A percentile compares a stretch with the other conserved stretches of the same genome.
Evolutionary conservation across 2,113 vertebrate genomes (phyloP).

Genomic region (Nipponia nippon): DNA sequence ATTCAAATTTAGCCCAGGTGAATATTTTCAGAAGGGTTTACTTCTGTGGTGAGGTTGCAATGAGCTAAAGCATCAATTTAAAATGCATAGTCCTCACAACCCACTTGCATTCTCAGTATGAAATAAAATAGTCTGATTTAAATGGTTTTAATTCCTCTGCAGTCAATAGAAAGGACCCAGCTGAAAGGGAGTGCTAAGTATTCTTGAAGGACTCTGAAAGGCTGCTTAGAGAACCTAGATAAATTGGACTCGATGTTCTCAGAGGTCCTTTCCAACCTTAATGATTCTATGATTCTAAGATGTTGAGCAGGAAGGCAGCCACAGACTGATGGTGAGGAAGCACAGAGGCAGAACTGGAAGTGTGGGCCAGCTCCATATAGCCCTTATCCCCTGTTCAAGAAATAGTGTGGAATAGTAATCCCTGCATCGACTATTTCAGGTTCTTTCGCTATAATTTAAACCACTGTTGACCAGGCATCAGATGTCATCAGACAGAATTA

Average conservation of each 20-base stretch:
- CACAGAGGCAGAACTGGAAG: not conserved
- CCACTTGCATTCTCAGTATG: not conserved
- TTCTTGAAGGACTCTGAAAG: not conserved
- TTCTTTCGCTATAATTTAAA: not conserved
- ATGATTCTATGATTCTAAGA: not conserved
- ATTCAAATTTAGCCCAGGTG: not conserved
- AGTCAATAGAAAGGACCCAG: not conserved
- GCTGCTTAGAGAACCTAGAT: not conserved
- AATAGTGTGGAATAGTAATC: not conserved
- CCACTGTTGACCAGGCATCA: not conserved
- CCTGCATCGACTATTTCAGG: not conserved
- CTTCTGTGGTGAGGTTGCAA: not conserved
- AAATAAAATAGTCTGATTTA: not conserved
- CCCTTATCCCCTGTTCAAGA: not conserved
- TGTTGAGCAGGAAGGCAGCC: not conserved
- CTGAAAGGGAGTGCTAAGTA: not conserved
- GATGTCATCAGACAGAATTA: not conserved
- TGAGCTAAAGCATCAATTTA: not conserved
- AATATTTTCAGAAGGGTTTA: not conserved
- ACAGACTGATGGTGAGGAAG: not conserved
- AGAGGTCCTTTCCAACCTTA: no score
- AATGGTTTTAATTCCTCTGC: not conserved
- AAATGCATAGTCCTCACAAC: not conserved
- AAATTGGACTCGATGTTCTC: not conserved
- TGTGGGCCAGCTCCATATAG: not conserved